Conservation (phyloP, 1,140 invertebrate genomes). For the Pteromalus puparum region DNA sequence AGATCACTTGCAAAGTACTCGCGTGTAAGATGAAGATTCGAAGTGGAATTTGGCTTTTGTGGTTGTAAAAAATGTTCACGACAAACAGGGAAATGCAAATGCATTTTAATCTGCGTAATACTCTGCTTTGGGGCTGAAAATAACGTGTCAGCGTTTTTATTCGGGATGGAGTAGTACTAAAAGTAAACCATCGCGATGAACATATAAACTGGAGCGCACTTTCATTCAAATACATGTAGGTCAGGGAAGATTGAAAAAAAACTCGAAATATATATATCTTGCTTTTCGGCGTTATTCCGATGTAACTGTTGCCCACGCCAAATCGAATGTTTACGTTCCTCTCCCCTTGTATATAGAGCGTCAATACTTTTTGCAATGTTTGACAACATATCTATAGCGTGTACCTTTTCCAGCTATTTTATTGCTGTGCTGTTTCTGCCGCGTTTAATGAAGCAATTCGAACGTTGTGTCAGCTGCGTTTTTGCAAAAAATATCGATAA, state of each 20-base stretch:
- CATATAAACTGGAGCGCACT: neutral
- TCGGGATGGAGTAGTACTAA: neutral
- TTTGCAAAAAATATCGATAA: too few species aligned
- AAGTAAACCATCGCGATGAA: neutral
- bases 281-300: neutral
- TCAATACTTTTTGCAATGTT: neutral
- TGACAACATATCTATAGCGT: neutral
- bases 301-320: neutral
- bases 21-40: neutral
- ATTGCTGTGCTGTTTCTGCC: neutral
- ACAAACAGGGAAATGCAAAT: neutral
- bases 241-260: neutral
- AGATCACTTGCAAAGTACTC: neutral
- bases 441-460: too few species aligned
- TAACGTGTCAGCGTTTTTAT: neutral
- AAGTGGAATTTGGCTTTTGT: neutral
- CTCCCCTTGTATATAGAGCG: too few species aligned
- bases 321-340: neutral
- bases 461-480: too few species aligned
- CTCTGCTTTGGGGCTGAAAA: neutral
- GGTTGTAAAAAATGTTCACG: too few species aligned
- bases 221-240: neutral
- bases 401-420: neutral
- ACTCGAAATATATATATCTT: neutral
- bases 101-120: neutral